Conservation (phyloP, 2,888 invertebrate genomes). For the Chymomyza amoena region DNA sequence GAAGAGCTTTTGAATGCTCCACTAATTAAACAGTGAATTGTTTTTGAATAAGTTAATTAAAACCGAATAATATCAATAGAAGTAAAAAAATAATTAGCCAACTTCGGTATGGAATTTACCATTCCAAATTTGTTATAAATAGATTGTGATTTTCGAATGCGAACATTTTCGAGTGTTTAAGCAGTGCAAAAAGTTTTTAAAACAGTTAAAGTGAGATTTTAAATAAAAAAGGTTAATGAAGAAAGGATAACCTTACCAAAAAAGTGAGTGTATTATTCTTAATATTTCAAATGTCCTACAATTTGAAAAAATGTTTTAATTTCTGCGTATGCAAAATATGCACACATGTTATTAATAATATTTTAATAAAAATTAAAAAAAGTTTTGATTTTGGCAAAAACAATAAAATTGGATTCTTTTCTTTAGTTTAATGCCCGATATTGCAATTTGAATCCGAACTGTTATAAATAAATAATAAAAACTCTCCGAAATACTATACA, state of each 20-base stretch:
- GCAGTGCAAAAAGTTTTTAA: background rate
- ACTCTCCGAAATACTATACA: too few relatives aligned
- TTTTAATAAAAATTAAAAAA: too few relatives aligned
- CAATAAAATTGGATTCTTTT: too few relatives aligned
- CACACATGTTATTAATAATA: too few relatives aligned
- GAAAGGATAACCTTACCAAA: background rate
- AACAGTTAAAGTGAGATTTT: background rate
- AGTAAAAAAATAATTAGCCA: constrained; percentile 43
- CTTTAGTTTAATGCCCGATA: too few relatives aligned
- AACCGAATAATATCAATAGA: constrained; percentile 23
- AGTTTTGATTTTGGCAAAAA: too few relatives aligned
- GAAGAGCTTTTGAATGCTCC: constrained; percentile 43
- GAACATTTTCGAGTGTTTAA: background rate
- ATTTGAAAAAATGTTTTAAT: too few relatives aligned
- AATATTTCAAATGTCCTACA: too few relatives aligned
- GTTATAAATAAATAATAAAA: too few relatives aligned
- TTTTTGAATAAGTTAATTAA: constrained; percentile 18
- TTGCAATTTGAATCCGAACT: too few relatives aligned
- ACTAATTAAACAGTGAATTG: constrained; percentile 49
- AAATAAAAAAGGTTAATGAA: background rate
- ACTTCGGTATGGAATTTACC: constrained; percentile 52
- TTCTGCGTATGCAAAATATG: too few relatives aligned
- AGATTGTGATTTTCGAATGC: constrained; percentile 26
- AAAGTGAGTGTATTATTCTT: too few relatives aligned
- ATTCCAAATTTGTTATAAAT: constrained; percentile 46